Percentiles rank a stretch among this genome's conserved stretches.
Conservation (phyloP, 2,113 vertebrate species). For the Ranitomeya variabilis region DNA sequence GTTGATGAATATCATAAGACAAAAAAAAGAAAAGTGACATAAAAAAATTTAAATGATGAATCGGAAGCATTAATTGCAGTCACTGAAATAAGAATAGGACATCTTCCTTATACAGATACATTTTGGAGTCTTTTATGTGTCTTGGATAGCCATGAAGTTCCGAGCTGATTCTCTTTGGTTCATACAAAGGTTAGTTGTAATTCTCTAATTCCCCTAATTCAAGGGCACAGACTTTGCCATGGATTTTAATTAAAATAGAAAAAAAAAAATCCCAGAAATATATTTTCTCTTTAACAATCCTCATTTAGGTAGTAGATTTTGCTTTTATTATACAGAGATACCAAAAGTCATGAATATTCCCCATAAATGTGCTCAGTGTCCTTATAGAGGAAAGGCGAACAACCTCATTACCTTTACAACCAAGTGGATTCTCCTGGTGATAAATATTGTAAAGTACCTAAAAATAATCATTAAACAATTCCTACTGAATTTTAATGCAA, state of each 20-base stretch:
- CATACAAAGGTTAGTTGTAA: conserved; percentile 38
- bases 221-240: background rate
- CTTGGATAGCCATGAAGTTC: background rate
- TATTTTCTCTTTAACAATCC: background rate
- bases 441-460: background rate
- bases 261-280: conserved; percentile 4
- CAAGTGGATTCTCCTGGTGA: background rate
- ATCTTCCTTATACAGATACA: background rate
- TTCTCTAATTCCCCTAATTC: conserved; percentile 22
- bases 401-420: background rate
- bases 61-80: background rate
- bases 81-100: background rate
- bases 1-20: too few species aligned
- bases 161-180: background rate
- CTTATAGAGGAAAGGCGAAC: background rate
- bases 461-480: background rate
- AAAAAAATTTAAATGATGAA: too few species aligned
- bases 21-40: too few species aligned
- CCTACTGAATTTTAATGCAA: background rate
- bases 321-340: conserved; percentile 2
- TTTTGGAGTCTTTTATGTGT: background rate
- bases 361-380: conserved; percentile 2
- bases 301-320: background rate
- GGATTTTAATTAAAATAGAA: conserved; percentile 30
- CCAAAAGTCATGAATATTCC: conserved; percentile 14